These are phyloP conservation scores for Misgurnus anguillicaudatus DNA, from an alignment of 2,113 vertebrate species.

Conservation along the genomic window DNA sequence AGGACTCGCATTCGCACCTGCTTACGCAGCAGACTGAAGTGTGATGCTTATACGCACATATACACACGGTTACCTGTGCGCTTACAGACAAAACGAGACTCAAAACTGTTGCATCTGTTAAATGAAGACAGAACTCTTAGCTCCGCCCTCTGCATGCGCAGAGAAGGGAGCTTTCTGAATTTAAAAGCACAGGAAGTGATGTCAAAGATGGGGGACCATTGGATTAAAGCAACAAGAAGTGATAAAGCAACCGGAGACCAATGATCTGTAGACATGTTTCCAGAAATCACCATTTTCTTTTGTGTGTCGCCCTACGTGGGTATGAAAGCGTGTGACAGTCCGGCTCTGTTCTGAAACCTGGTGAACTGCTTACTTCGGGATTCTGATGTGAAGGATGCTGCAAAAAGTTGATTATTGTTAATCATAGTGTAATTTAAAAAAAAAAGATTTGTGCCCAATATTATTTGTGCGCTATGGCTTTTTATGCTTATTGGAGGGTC, in stretches of 20 bases:
- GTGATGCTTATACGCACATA: constrained; percentile 59
- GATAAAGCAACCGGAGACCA: neutral
- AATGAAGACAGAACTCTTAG: neutral
- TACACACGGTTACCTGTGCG: constrained; percentile 13
- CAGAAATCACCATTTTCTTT: constrained; percentile 8
- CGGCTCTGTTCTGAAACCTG: constrained; percentile 7
- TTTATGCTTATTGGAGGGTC: no score
- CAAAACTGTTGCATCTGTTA: neutral
- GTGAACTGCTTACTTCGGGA: neutral
- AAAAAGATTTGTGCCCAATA: no score
- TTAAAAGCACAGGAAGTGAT: constrained; percentile 49
- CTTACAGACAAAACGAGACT: constrained; percentile 22
- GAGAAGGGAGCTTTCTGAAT: neutral
- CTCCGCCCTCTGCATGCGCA: constrained; percentile 6
- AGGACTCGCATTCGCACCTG: constrained; percentile 73
- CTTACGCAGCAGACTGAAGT: constrained; percentile 95
- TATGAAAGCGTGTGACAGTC: neutral
- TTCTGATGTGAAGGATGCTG: neutral
- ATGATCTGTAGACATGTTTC: constrained; percentile 23
- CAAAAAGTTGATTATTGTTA: no score
- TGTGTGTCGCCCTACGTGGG: neutral
- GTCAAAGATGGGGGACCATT: constrained; percentile 16
- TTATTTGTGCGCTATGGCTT: no score
- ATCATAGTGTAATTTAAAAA: no score
- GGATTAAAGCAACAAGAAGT: constrained; percentile 25